Percentiles rank a stretch among this genome's conserved stretches.
phyloP scores from a whole-genome alignment of 1,140 invertebrate genomes.

The Hylaeus volcanicus region DNA sequence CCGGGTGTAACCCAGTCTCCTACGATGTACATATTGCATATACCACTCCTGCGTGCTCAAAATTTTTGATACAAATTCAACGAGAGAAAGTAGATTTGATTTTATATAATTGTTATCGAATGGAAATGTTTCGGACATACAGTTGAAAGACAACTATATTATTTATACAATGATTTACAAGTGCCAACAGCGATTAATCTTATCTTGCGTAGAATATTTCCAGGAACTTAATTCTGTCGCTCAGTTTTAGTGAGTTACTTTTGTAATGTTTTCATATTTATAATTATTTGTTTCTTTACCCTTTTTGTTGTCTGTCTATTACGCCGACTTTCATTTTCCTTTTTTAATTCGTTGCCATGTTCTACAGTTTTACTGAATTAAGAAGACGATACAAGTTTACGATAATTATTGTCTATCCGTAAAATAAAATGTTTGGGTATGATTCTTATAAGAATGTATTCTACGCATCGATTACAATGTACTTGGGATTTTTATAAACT shows the following conservation, averaged over 20 bases:
- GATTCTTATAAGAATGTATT: constrained; percentile 30
- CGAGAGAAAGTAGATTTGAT: constrained; percentile 5
- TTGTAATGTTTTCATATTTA: constrained; percentile 9
- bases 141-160: constrained; percentile 8
- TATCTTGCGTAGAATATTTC: constrained; percentile 9
- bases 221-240: not conserved
- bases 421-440: constrained; percentile 32
- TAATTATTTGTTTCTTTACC: constrained; percentile 19
- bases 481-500: constrained; percentile 33
- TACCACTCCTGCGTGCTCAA: constrained; percentile 6
- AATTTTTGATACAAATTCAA: constrained; percentile 16
- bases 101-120: constrained; percentile 26
- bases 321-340: not conserved
- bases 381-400: constrained; percentile 9
- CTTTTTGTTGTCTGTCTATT: constrained; percentile 8
- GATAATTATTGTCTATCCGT: constrained; percentile 32
- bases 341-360: constrained; percentile 30
- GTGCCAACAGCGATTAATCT: constrained; percentile 38
- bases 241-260: not conserved
- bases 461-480: constrained; percentile 12
- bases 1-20: constrained; percentile 59
- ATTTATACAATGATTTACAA: constrained; percentile 39
- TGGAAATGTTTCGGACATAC: not conserved
- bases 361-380: constrained; percentile 17
- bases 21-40: constrained; percentile 60